These are phyloP conservation scores for Bellardia pandia DNA, from an alignment of 2,888 invertebrate genomes.

Conservation along the genomic window DNA sequence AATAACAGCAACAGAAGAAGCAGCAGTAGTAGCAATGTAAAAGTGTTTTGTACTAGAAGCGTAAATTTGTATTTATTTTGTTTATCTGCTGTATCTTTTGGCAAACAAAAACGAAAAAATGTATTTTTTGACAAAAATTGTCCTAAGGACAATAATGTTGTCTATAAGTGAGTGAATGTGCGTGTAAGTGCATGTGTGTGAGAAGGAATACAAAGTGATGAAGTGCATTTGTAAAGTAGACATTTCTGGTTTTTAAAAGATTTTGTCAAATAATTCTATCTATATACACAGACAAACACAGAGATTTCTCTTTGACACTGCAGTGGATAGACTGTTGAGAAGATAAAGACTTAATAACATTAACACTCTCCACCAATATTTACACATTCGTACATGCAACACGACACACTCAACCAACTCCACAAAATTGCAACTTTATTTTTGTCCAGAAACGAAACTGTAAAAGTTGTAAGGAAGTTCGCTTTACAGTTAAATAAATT, in stretches of 20 bases:
- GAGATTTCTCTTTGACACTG: slow-evolving; percentile 19
- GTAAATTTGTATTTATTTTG: slow-evolving; percentile 65
- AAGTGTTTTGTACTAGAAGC: slow-evolving; percentile 44
- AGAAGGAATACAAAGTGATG: slow-evolving; percentile 62
- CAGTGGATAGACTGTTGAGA: slow-evolving; percentile 44
- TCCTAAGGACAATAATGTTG: slow-evolving; percentile 50
- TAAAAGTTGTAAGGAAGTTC: slow-evolving; percentile 61
- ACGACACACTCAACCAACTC: neutral
- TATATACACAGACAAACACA: slow-evolving; percentile 34
- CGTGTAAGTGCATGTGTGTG: slow-evolving; percentile 11
- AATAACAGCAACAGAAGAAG: neutral
- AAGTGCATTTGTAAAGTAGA: slow-evolving; percentile 71
- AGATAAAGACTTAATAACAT: slow-evolving; percentile 68
- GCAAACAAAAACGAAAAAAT: slow-evolving; percentile 10
- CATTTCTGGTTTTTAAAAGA: slow-evolving; percentile 70
- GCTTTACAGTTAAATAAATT: slow-evolving; percentile 70
- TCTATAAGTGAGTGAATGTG: neutral
- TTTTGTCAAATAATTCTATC: slow-evolving; percentile 56
- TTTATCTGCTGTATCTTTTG: slow-evolving; percentile 58
- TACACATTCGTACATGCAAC: slow-evolving; percentile 18
- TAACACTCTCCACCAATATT: slow-evolving; percentile 62
- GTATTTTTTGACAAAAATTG: slow-evolving; percentile 55
- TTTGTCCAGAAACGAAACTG: slow-evolving; percentile 28
- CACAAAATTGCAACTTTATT: slow-evolving; percentile 10
- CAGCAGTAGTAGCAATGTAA: slow-evolving; percentile 4